These are phyloP conservation scores for Euborellia annulipes DNA, from an alignment of 1,140 invertebrate genomes.

Conservation along the genomic window DNA sequence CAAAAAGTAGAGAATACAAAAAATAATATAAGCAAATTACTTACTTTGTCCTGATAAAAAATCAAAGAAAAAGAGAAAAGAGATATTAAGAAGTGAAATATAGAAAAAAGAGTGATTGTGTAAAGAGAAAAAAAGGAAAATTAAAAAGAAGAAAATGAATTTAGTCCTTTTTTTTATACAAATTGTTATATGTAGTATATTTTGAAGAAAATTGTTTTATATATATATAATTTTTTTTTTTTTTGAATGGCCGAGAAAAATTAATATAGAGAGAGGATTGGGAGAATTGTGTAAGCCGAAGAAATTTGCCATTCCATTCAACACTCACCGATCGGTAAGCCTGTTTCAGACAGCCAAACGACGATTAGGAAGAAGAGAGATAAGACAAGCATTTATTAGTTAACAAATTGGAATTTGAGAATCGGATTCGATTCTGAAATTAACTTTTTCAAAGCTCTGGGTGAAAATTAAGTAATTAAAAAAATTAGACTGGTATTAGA, in stretches of 20 bases:
- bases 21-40: slow-evolving; percentile 12
- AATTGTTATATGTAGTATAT: too few relatives aligned
- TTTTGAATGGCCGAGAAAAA: slow-evolving; percentile 11
- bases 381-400: slow-evolving; percentile 18
- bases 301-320: slow-evolving; percentile 5
- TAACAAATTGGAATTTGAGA: slow-evolving; percentile 2
- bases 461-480: too few relatives aligned
- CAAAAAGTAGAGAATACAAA: neutral
- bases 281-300: neutral
- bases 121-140: too few relatives aligned
- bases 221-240: too few relatives aligned
- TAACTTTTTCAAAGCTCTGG: too few relatives aligned
- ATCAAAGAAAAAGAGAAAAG: slow-evolving; percentile 16
- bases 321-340: slow-evolving; percentile 35
- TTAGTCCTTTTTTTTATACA: too few relatives aligned
- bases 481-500: too few relatives aligned
- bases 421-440: slow-evolving; percentile 3
- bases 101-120: slow-evolving; percentile 6
- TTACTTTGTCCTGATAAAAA: slow-evolving; percentile 21
- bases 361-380: slow-evolving; percentile 16
- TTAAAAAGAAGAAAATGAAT: too few relatives aligned
- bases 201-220: too few relatives aligned
- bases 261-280: neutral
- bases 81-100: slow-evolving; percentile 12
- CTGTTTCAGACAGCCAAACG: slow-evolving; percentile 22